These are phyloP conservation scores for Pelodiscus sinensis DNA, from an alignment of 2,113 vertebrate species.

Conservation along the genomic window DNA sequence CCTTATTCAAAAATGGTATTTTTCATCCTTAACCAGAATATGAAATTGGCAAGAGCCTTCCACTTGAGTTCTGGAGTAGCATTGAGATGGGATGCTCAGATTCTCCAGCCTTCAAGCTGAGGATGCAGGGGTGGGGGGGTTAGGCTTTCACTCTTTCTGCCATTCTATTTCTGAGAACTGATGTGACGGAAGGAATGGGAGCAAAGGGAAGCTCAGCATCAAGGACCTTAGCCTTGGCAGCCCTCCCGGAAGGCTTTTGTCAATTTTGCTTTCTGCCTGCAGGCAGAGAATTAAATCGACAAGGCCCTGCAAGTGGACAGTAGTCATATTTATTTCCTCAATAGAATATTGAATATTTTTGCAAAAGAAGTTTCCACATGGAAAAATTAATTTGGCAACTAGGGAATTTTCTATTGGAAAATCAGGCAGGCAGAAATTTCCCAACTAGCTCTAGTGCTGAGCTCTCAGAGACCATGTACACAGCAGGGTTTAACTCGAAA, in stretches of 20 bases:
- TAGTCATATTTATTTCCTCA: neutral
- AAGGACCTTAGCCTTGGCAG: neutral
- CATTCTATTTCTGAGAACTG: neutral
- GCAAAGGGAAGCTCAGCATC: too few species aligned
- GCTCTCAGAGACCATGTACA: too few species aligned
- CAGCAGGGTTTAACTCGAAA: too few species aligned
- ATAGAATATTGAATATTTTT: neutral
- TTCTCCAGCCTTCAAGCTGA: neutral
- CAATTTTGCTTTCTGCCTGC: neutral
- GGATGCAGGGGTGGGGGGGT: neutral
- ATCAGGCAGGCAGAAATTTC: neutral
- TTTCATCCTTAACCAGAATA: neutral
- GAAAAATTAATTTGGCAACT: neutral
- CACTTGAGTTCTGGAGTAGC: neutral
- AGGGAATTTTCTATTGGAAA: neutral
- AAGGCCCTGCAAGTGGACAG: neutral
- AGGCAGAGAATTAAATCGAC: neutral
- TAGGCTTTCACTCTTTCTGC: neutral
- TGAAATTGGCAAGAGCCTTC: neutral
- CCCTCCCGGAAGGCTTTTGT: neutral
- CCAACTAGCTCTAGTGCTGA: fast-evolving
- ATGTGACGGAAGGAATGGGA: too few species aligned
- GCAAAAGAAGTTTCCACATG: neutral
- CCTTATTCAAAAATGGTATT: neutral
- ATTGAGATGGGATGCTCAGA: neutral